Evolutionary conservation across 2,797 vertebrate genomes (phyloP).

Genomic region (Poeciliopsis presidionis): DNA sequence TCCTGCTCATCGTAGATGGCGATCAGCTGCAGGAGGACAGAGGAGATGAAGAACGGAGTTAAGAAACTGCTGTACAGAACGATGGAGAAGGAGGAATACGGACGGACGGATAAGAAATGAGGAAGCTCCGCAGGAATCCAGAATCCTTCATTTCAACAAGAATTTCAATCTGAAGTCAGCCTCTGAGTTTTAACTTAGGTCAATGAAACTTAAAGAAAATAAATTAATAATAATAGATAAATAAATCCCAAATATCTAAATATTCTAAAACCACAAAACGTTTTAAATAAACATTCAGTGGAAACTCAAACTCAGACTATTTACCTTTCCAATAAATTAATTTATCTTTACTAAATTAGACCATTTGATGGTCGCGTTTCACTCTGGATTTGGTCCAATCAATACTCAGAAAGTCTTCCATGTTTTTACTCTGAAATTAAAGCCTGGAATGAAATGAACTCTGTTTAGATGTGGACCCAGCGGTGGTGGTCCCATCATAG

Average conservation of each 20-base stretch:
- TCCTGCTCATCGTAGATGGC: conserved; percentile 97
- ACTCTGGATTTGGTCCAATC: too few species aligned
- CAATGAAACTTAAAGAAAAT: neutral
- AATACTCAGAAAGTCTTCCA: neutral
- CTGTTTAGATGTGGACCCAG: neutral
- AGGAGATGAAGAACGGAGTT: neutral
- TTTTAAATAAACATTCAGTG: neutral
- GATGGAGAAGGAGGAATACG: too few species aligned
- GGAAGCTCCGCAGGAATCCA: neutral
- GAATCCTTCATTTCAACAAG: neutral
- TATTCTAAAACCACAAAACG: neutral
- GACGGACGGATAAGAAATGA: neutral
- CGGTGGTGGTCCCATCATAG: conserved; percentile 1
- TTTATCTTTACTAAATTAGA: neutral
- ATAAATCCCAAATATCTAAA: neutral
- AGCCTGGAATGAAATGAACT: neutral
- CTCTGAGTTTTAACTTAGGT: neutral
- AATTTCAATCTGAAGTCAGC: neutral
- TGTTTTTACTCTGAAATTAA: neutral
- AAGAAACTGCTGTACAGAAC: neutral
- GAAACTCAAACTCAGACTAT: neutral
- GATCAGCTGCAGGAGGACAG: conserved; percentile 82
- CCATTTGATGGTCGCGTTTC: neutral
- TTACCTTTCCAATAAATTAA: neutral
- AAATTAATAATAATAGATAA: too few species aligned